phyloP scores from a whole-genome alignment of 2,888 invertebrate genomes.

The Pseudococcus viburni region DNA sequence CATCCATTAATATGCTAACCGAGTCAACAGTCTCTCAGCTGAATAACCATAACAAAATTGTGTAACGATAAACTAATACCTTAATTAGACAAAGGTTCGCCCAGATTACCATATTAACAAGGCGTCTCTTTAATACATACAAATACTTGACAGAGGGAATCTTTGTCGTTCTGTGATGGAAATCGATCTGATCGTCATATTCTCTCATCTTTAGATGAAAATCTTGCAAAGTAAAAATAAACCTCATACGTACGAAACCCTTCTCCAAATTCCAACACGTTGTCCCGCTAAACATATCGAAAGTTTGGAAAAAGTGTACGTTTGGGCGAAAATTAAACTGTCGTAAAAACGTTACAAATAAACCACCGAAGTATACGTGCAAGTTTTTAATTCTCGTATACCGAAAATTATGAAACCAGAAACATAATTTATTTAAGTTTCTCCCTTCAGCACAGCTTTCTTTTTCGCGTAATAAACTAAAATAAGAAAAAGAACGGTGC shows the following conservation, averaged over 20 bases:
- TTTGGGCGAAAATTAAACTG: no score
- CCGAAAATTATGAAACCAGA: slow-evolving; percentile 53
- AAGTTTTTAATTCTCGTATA: slow-evolving; percentile 45
- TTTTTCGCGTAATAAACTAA: slow-evolving; percentile 29
- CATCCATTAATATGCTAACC: slow-evolving; percentile 52
- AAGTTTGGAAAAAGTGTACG: no score
- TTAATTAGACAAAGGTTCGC: slow-evolving; percentile 52
- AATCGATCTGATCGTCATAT: slow-evolving; percentile 6
- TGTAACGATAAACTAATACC: slow-evolving; percentile 55
- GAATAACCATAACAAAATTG: slow-evolving; percentile 49
- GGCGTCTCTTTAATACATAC: slow-evolving; percentile 6
- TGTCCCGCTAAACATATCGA: no score
- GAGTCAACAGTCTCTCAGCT: slow-evolving; percentile 50
- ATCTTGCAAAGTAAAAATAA: background rate
- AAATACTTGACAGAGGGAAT: background rate
- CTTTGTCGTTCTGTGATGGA: background rate
- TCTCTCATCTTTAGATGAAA: background rate
- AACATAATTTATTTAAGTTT: slow-evolving; percentile 49
- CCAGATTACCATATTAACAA: slow-evolving; percentile 51
- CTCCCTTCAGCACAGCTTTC: slow-evolving; percentile 28
- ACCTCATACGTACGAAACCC: background rate
- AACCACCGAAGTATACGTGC: slow-evolving; percentile 33
- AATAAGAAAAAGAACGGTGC: slow-evolving; percentile 29
- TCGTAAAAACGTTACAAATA: slow-evolving; percentile 28
- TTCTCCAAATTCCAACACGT: background rate